phyloP scores from a whole-genome alignment of 1,140 invertebrate species.

The Fopius arisanus region DNA sequence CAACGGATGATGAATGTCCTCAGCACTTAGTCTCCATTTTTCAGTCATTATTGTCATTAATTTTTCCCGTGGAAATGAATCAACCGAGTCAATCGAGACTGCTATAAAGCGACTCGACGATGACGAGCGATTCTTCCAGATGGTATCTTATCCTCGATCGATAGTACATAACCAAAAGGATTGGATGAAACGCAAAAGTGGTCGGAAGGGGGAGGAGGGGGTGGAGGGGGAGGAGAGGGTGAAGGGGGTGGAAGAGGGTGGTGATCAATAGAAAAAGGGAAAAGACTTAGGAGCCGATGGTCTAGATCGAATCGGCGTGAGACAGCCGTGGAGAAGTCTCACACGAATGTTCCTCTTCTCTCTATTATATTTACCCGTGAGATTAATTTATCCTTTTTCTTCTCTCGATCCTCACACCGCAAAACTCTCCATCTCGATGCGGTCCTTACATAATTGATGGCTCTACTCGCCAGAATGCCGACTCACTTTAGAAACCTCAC shows the following conservation, averaged over 20 bases:
- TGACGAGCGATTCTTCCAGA: neutral
- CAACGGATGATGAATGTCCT: neutral
- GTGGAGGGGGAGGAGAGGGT: neutral
- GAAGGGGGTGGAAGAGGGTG: too few species aligned
- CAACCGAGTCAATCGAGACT: neutral
- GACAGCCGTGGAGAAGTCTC: neutral
- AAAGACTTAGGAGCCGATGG: neutral
- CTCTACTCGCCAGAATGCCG: neutral
- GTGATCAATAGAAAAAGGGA: neutral
- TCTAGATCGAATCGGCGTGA: conserved; percentile 1
- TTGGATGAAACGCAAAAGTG: neutral
- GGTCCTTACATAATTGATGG: conserved; percentile 6
- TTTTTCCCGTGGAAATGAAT: conserved; percentile 1
- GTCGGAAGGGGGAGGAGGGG: neutral
- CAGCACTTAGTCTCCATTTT: neutral
- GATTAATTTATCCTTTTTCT: neutral
- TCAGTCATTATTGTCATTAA: conserved; percentile 7
- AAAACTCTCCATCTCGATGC: neutral
- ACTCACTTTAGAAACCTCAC: neutral
- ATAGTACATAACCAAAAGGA: neutral
- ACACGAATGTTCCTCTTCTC: neutral
- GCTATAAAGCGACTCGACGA: neutral
- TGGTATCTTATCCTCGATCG: neutral
- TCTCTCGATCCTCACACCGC: neutral
- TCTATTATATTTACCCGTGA: neutral